Base-by-base conservation (phyloP, 2,113 vertebrate species). In the Lepisosteus osseus region DNA sequence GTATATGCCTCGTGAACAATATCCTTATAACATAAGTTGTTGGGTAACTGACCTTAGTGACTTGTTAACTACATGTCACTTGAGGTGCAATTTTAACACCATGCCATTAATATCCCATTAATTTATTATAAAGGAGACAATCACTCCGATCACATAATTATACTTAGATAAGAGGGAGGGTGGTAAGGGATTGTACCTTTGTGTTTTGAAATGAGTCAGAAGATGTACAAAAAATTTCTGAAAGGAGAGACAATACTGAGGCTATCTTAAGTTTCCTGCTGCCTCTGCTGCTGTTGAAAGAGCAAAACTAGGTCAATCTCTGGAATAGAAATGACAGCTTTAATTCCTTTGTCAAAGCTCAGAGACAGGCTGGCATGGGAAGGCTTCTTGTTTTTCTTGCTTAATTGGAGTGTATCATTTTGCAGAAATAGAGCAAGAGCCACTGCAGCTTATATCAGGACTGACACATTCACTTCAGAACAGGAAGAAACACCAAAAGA, bases 11-110 rank as follows among this genome's bases (percentile, higher is more conserved):
- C 29, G 29, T 29, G 29, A 29, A 17, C 15, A 17, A 17, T 17
- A 17, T 17, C 15, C 15, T 17, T 17, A 17, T 17, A 17, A 17
- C 15, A 17, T 17, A 17, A 29, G 29, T 29, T 29, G 1, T 29
- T 29, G 29, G 29, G 29, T 54, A 75, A 43, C 29, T 57, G 70
- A 62, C 70, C 70, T 41, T 73, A 73, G 78, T 76, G 74, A 76
- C 78, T 78, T 71, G 68, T 77, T 80, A 80, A 80, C 82, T 80
- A 80, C 80, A 82, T 72, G 76, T 62, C 77, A 72, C 79, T 84
- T 73, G 69, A 72, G 77, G 78, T 80, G 70, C 72, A 70, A 61
- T 79, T 76, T 73, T 76, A 84, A 80, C 73, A 29, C 76, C 74
- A 67, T 76, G 78, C 70, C 78, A 79, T 82, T 78, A 77, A 80